Percentiles rank a stretch among this genome's conserved stretches.
Conservation (phyloP, 1,140 invertebrate species). For the Vanessa tameamea region DNA sequence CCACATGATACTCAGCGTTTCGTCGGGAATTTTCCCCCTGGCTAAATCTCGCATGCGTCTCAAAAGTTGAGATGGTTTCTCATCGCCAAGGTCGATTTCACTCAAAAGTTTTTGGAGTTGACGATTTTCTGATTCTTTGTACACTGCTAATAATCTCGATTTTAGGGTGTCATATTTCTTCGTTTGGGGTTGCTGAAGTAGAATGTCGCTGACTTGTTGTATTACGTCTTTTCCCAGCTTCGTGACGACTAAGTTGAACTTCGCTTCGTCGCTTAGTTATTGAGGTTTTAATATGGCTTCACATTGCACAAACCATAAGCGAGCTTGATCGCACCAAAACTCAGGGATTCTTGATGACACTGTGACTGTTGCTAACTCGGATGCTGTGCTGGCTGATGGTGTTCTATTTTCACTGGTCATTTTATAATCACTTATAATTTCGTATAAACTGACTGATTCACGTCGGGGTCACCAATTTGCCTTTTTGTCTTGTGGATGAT, state of each 20-base stretch:
- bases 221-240: conserved; percentile 23
- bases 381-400: no score
- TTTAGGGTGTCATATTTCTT: no score
- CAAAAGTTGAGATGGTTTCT: conserved; percentile 36
- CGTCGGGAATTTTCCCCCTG: conserved; percentile 35
- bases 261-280: conserved; percentile 32
- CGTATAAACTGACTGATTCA: no score
- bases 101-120: no score
- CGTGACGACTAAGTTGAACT: conserved; percentile 23
- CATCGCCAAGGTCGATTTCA: no score
- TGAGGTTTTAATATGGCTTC: conserved; percentile 34
- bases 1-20: conserved; percentile 29
- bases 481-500: no score
- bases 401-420: no score
- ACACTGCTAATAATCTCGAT: no score
- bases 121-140: no score
- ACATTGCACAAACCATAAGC: conserved; percentile 31
- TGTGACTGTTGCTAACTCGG: neutral
- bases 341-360: conserved; percentile 7
- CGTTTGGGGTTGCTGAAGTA: conserved; percentile 9
- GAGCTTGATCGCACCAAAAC: conserved; percentile 17
- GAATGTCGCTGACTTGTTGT: conserved; percentile 18
- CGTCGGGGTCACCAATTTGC: no score
- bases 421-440: no score
- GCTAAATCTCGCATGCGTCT: conserved; percentile 35